Evolutionary conservation across 2,113 vertebrate species (phyloP), one percentile per base, ranked within the genome.

Genomic region (Muntiacus muntjak): DNA sequence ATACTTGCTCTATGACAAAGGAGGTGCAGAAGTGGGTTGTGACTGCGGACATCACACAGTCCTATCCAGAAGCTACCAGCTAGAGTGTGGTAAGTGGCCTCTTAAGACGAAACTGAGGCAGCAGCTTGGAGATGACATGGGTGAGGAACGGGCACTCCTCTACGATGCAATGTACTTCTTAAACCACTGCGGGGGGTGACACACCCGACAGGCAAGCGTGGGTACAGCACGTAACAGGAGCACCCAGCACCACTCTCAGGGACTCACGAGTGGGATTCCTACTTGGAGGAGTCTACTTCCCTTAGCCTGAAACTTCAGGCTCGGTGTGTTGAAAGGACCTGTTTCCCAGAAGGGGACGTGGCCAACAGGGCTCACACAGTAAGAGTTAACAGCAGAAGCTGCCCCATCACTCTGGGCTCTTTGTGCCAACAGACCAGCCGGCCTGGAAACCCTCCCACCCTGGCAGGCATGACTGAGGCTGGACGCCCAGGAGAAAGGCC

Each of bases 31-130:
- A 11, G 54, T 8, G n/a, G 52, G 28, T n/a, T 17, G 12, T 4
- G 9, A 30, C 78, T 0, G 1, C 2, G 40, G 45, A 25, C 11
- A 3, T 36, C 36, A 14, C 23, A 0, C 19, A 3, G 43, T n/a
- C 50, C 50, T 58, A 13, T 5, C 74, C 10, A 13, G 52, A 76
- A 83, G 45, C 30, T 36, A 16, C n/a, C 74, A 36, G 76, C 60
- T 45, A 52, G 6, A 50, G 50, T 9, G 58, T 50, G 12, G 58
- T 58, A 58, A 57, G 67, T 3, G 9, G 40, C 83, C 58, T 82
- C 58, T 36, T 45, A n/a, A 78, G 81, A 82, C 0, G 5, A 6
- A 82, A 40, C 43, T 19, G 64, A 85, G 50, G 47, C 57, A 57
- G 40, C 21, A 28, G 57, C 47, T 28, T 81, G 14, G 79, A 52